phyloP scores from a whole-genome alignment of 1,140 invertebrate genomes.

The Achroia grisella region DNA sequence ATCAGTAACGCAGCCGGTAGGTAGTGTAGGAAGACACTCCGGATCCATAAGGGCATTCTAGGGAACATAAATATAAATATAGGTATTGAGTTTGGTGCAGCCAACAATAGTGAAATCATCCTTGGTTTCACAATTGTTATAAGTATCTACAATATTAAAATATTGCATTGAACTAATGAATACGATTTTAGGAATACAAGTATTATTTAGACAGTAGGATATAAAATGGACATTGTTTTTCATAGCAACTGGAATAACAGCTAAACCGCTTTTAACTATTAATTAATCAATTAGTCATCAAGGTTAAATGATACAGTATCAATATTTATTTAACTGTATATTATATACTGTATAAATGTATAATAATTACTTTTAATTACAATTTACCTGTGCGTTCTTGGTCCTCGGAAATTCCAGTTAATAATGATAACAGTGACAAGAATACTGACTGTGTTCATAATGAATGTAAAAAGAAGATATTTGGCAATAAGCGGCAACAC shows the following conservation, averaged over 20 bases:
- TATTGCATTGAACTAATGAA: too few species aligned
- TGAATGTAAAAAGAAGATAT: slow-evolving; percentile 99
- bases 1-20: slow-evolving; percentile 90
- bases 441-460: slow-evolving; percentile 99
- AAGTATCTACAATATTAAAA: too few species aligned
- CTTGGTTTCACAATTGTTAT: too few species aligned
- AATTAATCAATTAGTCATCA: too few species aligned
- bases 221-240: too few species aligned
- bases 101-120: neutral
- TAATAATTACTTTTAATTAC: slow-evolving; percentile 1
- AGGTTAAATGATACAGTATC: too few species aligned
- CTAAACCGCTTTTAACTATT: too few species aligned
- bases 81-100: neutral
- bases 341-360: too few species aligned
- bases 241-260: too few species aligned
- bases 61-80: slow-evolving; percentile 6
- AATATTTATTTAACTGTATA: too few species aligned
- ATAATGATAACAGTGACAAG: slow-evolving; percentile 99
- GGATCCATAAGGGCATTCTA: slow-evolving; percentile 96
- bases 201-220: too few species aligned
- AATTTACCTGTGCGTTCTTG: slow-evolving; percentile 81
- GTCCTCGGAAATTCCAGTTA: slow-evolving; percentile 99
- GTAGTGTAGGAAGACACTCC: slow-evolving; percentile 94
- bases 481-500: slow-evolving; percentile 98
- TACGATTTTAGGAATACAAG: too few species aligned